Base-by-base conservation (phyloP, 2,888 invertebrate genomes). In the Rotaria sp. region DNA sequence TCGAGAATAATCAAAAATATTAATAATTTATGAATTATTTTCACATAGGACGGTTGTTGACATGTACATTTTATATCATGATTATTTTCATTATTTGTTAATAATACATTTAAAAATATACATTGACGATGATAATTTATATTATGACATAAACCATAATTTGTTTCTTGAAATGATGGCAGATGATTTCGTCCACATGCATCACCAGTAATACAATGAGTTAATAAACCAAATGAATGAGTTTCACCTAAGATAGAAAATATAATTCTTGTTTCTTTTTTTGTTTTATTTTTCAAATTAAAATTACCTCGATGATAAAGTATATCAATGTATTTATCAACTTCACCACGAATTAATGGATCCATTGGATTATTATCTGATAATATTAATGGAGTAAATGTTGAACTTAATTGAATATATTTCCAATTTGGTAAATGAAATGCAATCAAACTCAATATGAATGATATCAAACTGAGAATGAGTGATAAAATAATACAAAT, bases 271-370 rank as follows among this genome's bases (percentile, higher is more conserved):
- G 18, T 30, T 35, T 18, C 10, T 35, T 11, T 2, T n/a, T n/a
- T 67, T 7, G 4, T 35, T 15, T 26, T 21, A 26, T 11, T 35
- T 67, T n/a, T 11, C 8, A 21, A n/a, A 59, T n/a, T 10, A 15
- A 67, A 35, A 7, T 21, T 38, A 67, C 67, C 80, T 80, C 80
- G 41, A 45, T 21, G 80, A 80, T 80, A 45, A 41, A 80, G 41
- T 80, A 45, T 45, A 38, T 80, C 80, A 41, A 80, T 15, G 26
- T 45, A 80, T 45, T 80, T 80, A 45, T 80, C 80, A 80, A 80
- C 45, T 80, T 80, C 80, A 13, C 45, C 80, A 80, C 80, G 80
- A n/a, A 80, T 80, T 80, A 80, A 80, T 45, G 80, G 80, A 80
- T 80, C 80, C 26, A 80, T 80, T 15, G 41, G 80, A 26, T 26